Evolutionary conservation across 92 coral and sea anemone genomes (phyloP).

Genomic region (Scolanthus callimorphus): DNA sequence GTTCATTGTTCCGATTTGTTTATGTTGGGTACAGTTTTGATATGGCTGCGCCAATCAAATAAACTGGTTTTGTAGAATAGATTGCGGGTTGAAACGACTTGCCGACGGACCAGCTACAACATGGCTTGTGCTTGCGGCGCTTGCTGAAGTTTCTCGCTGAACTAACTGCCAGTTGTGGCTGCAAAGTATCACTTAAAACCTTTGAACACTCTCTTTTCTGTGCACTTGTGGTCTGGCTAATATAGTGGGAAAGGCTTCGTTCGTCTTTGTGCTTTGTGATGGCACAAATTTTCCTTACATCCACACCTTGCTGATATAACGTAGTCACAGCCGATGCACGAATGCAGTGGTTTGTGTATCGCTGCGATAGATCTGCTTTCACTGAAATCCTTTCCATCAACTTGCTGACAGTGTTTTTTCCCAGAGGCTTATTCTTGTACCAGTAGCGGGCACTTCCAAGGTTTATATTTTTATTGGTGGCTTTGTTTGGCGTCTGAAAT

Average conservation of each 20-base stretch:
- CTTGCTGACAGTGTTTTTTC: conserved; percentile 18
- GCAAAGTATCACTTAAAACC: conserved; percentile 22
- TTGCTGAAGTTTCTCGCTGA: conserved; percentile 36
- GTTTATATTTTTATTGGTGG: conserved; percentile 6
- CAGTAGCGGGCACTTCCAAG: too few species aligned
- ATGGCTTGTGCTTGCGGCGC: conserved; percentile 3
- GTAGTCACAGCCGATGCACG: background rate
- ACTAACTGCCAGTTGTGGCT: conserved; percentile 24
- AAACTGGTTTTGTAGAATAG: conserved; percentile 9
- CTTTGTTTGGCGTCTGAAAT: conserved; percentile 24
- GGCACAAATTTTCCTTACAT: conserved; percentile 29
- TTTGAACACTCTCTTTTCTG: conserved; percentile 34
- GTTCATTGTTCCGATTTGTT: conserved; percentile 41
- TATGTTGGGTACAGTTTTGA: conserved; percentile 37
- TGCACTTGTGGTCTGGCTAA: conserved; percentile 30
- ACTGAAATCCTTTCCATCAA: conserved; percentile 26
- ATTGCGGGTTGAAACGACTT: too few species aligned
- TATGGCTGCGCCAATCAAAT: conserved; percentile 22
- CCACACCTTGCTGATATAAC: conserved; percentile 8
- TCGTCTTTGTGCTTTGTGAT: conserved; percentile 50
- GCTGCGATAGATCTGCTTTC: conserved; percentile 26
- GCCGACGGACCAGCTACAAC: too few species aligned
- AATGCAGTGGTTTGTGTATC: conserved; percentile 29
- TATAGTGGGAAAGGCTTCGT: conserved; percentile 34
- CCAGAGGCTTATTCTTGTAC: conserved; percentile 4